Evolutionary conservation across 2,113 vertebrate genomes (phyloP), one percentile per base, ranked within the genome.

Genomic region (Empidonax traillii): DNA sequence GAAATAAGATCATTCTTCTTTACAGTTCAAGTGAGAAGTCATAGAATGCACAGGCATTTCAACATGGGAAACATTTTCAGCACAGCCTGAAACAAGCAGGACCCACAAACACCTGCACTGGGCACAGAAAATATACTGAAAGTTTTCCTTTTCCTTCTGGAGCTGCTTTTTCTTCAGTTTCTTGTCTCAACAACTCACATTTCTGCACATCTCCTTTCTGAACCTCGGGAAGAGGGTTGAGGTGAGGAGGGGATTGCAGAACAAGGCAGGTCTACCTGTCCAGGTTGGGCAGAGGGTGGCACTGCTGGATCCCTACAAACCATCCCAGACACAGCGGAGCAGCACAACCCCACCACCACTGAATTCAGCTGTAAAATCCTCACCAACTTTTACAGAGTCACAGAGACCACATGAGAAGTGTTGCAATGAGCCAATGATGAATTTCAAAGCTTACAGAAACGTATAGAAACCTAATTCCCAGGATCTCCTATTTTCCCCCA

Each of bases 241-340:
- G 1, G 9, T 14, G 22, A 71, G 31, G 30, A 65, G 24, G 41
- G 12, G 27, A 37, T 11, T 12, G 28, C 18, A 16, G 46, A 5
- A 17, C 0, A 3, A 56, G 33, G 55, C 35, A 35, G 62, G 8
- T 24, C 30, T 21, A 62, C 31, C 81, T 46, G 61, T 2, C 55
- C 74, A 21, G 37, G 5, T 7, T 8, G 55, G 68, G 78, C 66
- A 68, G 80, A 77, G 71, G 65, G 76, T 74, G 81, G 79, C 69
- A 95, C 63, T 88, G 58, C 51, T 66, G 55, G 25, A 25, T 4
- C 78, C 27, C 77, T 30, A 9, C 58, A 35, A 8, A 20, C 31
- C 6, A 0, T 28, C 58, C 85, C 27, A 46, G 20, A 53, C 4
- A 0, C 25, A 22, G 33, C 3, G 0, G 30, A 67, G 39, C 1